phyloP scores from a whole-genome alignment of 2,888 invertebrate genomes.

The Caenorhabditis angaria region DNA sequence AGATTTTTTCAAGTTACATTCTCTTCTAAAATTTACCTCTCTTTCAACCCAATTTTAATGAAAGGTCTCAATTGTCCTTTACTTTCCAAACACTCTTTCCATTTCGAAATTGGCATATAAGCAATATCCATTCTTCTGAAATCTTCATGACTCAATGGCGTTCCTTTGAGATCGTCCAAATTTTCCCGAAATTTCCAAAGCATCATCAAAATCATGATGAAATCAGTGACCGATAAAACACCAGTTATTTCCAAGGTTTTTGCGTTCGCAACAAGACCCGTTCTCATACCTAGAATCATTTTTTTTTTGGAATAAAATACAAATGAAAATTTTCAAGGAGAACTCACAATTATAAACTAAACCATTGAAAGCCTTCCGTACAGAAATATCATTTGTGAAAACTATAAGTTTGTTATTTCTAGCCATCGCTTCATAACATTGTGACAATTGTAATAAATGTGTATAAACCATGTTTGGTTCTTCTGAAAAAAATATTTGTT shows the following conservation, averaged over 20 bases:
- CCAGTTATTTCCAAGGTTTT: slow-evolving; percentile 42
- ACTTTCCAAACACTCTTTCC: slow-evolving; percentile 42
- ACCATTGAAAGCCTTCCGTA: slow-evolving; percentile 50
- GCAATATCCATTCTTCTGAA: slow-evolving; percentile 45
- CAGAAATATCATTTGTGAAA: slow-evolving; percentile 49
- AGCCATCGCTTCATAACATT: slow-evolving; percentile 54
- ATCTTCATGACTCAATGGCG: slow-evolving; percentile 45
- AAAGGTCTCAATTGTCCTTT: slow-evolving; percentile 47
- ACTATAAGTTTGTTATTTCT: slow-evolving; percentile 49
- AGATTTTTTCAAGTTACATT: neutral
- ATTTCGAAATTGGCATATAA: slow-evolving; percentile 44
- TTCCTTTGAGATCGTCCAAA: slow-evolving; percentile 41
- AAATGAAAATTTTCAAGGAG: neutral
- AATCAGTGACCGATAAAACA: slow-evolving; percentile 54
- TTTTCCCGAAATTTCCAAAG: slow-evolving; percentile 52
- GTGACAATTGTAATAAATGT: slow-evolving; percentile 46
- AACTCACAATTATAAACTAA: slow-evolving; percentile 49
- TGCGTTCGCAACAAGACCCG: slow-evolving; percentile 47
- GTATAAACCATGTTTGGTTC: slow-evolving; percentile 48
- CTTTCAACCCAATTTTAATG: slow-evolving; percentile 44
- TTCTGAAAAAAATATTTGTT: slow-evolving; percentile 24
- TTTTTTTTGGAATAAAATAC: neutral
- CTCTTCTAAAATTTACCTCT: slow-evolving; percentile 16
- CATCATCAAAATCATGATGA: slow-evolving; percentile 54
- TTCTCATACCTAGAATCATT: slow-evolving; percentile 37